A percentile compares a stretch with the other conserved stretches of the same genome.
These are phyloP conservation scores for Falcunculus frontatus DNA, from an alignment of 2,113 vertebrate genomes.

Conservation along the genomic window DNA sequence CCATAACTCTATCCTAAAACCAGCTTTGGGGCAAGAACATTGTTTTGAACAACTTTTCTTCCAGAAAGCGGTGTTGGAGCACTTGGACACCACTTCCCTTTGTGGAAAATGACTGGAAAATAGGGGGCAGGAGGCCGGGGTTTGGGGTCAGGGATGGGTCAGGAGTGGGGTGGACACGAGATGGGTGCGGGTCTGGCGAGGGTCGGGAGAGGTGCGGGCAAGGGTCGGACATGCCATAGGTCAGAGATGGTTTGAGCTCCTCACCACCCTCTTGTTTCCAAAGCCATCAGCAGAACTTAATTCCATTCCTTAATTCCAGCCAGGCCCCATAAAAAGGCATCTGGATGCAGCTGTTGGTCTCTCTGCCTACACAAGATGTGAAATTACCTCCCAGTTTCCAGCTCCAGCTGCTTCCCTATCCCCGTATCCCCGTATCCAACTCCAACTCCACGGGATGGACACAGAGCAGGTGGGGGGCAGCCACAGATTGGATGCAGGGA, in stretches of 20 bases:
- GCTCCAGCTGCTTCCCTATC: too few relatives aligned
- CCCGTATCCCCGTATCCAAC: too few relatives aligned
- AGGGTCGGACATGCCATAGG: background rate
- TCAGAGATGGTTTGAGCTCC: too few relatives aligned
- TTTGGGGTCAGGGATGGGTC: background rate
- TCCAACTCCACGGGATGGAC: too few relatives aligned
- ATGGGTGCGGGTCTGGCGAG: background rate
- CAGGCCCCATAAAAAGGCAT: too few relatives aligned
- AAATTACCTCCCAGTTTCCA: too few relatives aligned
- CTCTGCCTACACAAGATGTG: too few relatives aligned
- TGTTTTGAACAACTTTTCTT: background rate
- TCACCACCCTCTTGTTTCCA: too few relatives aligned
- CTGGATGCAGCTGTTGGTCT: too few relatives aligned
- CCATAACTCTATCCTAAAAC: fast-evolving
- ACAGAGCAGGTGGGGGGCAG: background rate
- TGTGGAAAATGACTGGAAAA: fast-evolving
- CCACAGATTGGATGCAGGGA: background rate
- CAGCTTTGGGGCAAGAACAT: background rate
- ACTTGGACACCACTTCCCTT: fast-evolving
- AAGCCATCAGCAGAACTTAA: too few relatives aligned
- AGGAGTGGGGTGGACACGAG: background rate
- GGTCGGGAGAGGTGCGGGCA: background rate
- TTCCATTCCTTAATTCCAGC: too few relatives aligned
- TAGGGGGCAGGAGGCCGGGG: fast-evolving
- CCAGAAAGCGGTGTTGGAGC: fast-evolving